Evolutionary conservation across 2,888 invertebrate genomes (phyloP), one percentile per base, ranked within the genome.

Genomic region (Pandemis cinnamomeana): DNA sequence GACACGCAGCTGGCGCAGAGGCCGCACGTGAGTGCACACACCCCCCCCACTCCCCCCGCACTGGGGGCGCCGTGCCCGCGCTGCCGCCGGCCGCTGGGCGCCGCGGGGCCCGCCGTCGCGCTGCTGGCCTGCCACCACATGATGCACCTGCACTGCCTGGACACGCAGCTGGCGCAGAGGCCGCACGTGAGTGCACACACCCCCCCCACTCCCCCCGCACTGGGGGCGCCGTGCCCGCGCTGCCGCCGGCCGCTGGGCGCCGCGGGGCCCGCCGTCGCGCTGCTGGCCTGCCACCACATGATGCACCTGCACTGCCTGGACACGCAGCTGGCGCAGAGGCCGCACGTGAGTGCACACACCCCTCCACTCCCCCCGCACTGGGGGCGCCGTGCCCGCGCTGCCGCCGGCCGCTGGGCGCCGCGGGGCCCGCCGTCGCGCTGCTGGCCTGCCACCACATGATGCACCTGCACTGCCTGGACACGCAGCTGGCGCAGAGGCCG

Each of bases 271-370:
- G 71, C 95, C 97, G 73, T 95, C 95, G 80, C 96, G 96, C 77
- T 98, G 96, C 87, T 95, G 94, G 78, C 96, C 71, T 98, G 98
- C 89, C 95, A 95, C 78, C 98, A 98, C 91, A 95, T 96, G 87
- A 95, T 98, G 89, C 98, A 98, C 89, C 95, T 97, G 81, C 96
- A 96, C 81, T 98, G 98, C 86, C 93, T 98, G 60, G 96, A 96
- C 84, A 96, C 96, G 63, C 96, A 97, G 94, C 95, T 97, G 71
- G 77, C 78, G 58, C 71, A 72, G 60, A 71, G 79, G 41, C 63
- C 55, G 20, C 55, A 66, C 7, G 11, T 7, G 27, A 36, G 27
- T 36, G 4, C 27, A 36, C 27, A 36, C 27, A 36, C 27, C 27
- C 27, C 0, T 1, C 0, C 20, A 20, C 20, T 20, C 20, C 0